These are phyloP conservation scores for Oryctes rhinoceros DNA, from an alignment of 1,140 invertebrate species.

Conservation along the genomic window DNA sequence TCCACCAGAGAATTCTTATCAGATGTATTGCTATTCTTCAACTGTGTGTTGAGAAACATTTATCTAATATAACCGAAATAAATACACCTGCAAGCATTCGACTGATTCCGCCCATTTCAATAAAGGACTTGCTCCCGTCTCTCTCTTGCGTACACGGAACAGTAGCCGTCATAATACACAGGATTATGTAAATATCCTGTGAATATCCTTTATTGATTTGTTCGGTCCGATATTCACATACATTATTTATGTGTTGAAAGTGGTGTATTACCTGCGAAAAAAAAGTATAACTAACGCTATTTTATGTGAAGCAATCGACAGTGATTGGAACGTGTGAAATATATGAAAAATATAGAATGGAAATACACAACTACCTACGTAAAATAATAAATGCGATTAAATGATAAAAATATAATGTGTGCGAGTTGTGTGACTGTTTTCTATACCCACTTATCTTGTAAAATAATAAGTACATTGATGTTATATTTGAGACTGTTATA, in stretches of 20 bases:
- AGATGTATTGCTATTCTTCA: neutral
- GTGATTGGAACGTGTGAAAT: neutral
- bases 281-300: constrained; percentile 16
- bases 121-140: constrained; percentile 41
- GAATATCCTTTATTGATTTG: constrained; percentile 48
- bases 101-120: constrained; percentile 48
- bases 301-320: neutral
- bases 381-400: neutral
- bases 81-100: constrained; percentile 57
- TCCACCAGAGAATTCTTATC: neutral
- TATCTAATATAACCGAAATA: constrained; percentile 13
- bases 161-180: neutral
- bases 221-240: constrained; percentile 32
- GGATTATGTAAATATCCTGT: constrained; percentile 22
- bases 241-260: constrained; percentile 17
- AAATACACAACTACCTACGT: neutral
- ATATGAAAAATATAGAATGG: neutral
- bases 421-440: constrained; percentile 57
- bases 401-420: neutral
- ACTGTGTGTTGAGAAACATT: neutral
- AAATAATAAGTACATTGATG: constrained; percentile 37
- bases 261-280: neutral
- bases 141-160: constrained; percentile 16
- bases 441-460: constrained; percentile 44
- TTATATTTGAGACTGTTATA: constrained; percentile 38